Base-by-base conservation (phyloP, 1,140 invertebrate species). In the Zaprionus ornatus region DNA sequence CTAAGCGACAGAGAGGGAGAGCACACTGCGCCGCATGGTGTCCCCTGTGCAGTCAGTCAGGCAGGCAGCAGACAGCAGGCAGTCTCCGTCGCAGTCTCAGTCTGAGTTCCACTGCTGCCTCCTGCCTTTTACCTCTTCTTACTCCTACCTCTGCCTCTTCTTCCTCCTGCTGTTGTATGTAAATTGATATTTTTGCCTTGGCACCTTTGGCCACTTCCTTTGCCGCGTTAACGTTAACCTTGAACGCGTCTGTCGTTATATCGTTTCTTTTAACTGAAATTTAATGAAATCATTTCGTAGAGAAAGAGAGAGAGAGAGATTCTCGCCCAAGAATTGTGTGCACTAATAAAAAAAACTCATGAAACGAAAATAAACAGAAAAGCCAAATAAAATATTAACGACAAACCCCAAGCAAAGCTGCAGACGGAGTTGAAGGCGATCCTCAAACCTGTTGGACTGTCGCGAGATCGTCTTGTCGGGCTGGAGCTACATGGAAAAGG, bases 221-320 rank as follows among this genome's bases (percentile, higher is more conserved):
- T 74, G 48, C 42, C 29, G 25, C n/a, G 29, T 17, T 40, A 40
- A 42, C 25, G 19, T 62, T 90, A 85, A 80, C 84, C 84, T 88
- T 90, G 85, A 88, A 56, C 59, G 80, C 85, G 78, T 78, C 73
- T 86, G 82, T 63, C 56, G 55, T 71, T 74, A 52, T 37, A 37
- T 50, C 67, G 61, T 74, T 74, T 37, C 35, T 60, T 60, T 77
- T 65, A 87, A 87, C 79, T 90, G 71, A 84, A 81, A 74, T 54
- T 90, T 90, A 88, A 84, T 85, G 80, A 88, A 88, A 88, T 88
- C 85, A 88, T 90, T 88, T 82, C 64, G 67, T 57, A 17, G 40
- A 42, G 10, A 12, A 9, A 37, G 35, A 37, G 32, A 35, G 15
- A 42, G 40, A 2, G n/a, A 42, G 60, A 71, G 50, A 37, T 48